Base-by-base conservation (phyloP, 2,888 invertebrate species). In the Mactromeris polynyma region DNA sequence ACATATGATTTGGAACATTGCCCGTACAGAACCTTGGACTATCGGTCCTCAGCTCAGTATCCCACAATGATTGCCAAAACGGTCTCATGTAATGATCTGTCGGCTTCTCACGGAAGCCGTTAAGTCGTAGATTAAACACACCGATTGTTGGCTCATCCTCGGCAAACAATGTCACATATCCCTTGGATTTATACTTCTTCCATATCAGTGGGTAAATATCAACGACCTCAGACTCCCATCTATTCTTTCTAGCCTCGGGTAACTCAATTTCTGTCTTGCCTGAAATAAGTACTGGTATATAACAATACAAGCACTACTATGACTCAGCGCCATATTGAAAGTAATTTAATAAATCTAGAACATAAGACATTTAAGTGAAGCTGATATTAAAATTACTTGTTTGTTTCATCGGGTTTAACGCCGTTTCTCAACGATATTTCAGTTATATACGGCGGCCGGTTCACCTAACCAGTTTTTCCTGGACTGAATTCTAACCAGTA, bases 61-160 rank as follows among this genome's bases (percentile, higher is more conserved):
- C 93, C 93, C 93, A 93, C 58, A 94, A 84, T 33, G 94, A 93
- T 83, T 94, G 94, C 96, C 96, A 96, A 86, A 96, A 96, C 14
- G 95, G 95, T 9, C 96, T 93, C 96, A 96, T 96, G 89, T 96
- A 96, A 85, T 96, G 96, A 85, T 96, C 96, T 0, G 95, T 95
- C 1, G 96, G 96, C 33, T 90, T 90, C 17, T 94, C 87, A 33
- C 95, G 92, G 85, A 96, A 96, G 19, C 96, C 96, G 79, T 94
- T 94, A 21, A 96, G 91, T 31, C 96, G 91, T 7, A 95, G 87
- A 89, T 96, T 96, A 89, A 96, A 96, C 19, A 94, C 94, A 21
- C 94, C 94, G 33, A 96, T 93, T 19, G 86, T 87, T 0, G 96
- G 96, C 69, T 95, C 94, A 90, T 96, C 96, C 87, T 96, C 96